Percentiles rank a stretch among this genome's conserved stretches.
These are phyloP conservation scores for Yponomeuta plumbellus DNA, from an alignment of 2,888 invertebrate genomes.

Conservation along the genomic window DNA sequence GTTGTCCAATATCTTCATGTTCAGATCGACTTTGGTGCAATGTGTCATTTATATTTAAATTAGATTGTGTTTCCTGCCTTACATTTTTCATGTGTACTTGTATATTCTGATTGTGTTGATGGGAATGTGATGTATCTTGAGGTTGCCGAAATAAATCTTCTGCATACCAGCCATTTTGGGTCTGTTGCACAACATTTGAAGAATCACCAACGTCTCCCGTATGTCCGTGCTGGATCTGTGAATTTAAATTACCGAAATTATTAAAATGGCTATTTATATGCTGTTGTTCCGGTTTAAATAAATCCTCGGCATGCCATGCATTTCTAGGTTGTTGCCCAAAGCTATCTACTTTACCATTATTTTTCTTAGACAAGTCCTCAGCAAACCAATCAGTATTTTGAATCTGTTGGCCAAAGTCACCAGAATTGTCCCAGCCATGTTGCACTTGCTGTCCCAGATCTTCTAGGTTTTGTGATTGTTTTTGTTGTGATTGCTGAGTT, in stretches of 20 bases:
- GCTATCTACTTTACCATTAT: constrained; percentile 11
- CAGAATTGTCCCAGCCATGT: constrained; percentile 18
- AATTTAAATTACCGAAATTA: constrained; percentile 2
- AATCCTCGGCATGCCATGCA: not conserved
- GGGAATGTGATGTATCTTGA: constrained; percentile 7
- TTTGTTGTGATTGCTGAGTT: constrained; percentile 33
- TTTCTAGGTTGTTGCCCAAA: not conserved
- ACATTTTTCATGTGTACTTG: not conserved
- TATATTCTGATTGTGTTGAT: constrained; percentile 9
- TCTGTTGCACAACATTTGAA: not conserved
- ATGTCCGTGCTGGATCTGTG: not conserved
- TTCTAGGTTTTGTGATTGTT: constrained; percentile 21
- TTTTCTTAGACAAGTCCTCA: not conserved
- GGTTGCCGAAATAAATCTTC: not conserved
- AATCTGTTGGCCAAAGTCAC: constrained; percentile 17
- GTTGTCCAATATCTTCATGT: not conserved
- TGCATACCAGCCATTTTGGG: not conserved
- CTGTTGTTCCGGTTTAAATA: not conserved
- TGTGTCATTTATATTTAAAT: not conserved
- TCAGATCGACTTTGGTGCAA: not conserved
- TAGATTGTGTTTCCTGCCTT: not conserved
- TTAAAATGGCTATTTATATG: not conserved
- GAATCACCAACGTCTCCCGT: not conserved
- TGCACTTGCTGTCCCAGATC: constrained; percentile 29
- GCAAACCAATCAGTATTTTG: constrained; percentile 15